Evolutionary conservation across 2,888 invertebrate species (phyloP), one percentile per base, ranked within the genome.

Genomic region (Drosophila monieri): DNA sequence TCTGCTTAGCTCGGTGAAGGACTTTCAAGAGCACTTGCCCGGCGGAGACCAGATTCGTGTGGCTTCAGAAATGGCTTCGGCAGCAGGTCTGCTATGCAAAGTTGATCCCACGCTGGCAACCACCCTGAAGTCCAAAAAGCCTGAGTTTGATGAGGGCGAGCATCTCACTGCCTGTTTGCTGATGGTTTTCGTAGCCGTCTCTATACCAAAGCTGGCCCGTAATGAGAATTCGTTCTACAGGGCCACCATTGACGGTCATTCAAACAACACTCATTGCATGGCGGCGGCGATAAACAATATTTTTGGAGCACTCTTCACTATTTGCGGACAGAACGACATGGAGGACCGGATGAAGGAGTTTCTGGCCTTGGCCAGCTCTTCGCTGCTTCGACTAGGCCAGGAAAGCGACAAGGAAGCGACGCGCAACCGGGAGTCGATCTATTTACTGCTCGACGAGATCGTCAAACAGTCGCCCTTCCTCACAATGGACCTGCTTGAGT

Each of bases 211-310:
- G 91, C 93, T 99, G 52, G 98, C 99, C 1, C 94, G 96, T 65
- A 96, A 95, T 83, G 98, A 99, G 67, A 95, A 95, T 56, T 97
- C 98, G 0, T 97, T 97, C 85, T 97, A 97, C 90, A 93, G 96
- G 64, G 96, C 97, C 0, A 96, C 97, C 0, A 92, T 96, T 62
- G 96, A 97, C 92, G 98, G 98, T 0, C 99, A 99, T 90, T 95
- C 97, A n/a, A 99, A 99, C 92, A 99, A 99, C 91, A 98, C 97
- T 70, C 99, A 99, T 91, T 99, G 99, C 90, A 96, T 99, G 94
- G 98, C 99, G 1, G 95, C 97, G 46, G 98, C 99, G 0, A 96
- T 99, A 39, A 98, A 98, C 89, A 96, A 97, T 81, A 97, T 99
- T 72, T 99, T 99, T 88, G 98, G 98, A 15, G 99, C 99, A 1